Evolutionary conservation across 2,888 invertebrate species (phyloP), one percentile per base, ranked within the genome.

Genomic region (Nephrotoma flavescens): DNA sequence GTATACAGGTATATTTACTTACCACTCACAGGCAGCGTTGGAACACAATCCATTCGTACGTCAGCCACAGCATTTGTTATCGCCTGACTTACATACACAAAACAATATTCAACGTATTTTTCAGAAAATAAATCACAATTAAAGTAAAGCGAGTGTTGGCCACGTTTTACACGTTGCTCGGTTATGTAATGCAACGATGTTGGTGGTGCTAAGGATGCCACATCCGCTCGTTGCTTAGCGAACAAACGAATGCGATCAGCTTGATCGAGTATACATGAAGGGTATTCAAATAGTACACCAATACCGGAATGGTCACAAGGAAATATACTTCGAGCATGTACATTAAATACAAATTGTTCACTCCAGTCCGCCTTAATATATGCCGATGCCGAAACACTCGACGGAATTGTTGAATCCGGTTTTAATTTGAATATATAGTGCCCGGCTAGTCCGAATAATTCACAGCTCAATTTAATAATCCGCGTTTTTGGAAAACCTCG

Each of bases 31-130:
- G 96, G 96, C 88, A 96, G 92, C 0, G 97, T 97, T 0, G 97
- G 97, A 42, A 97, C 94, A 89, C 97, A 97, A 90, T 96, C 96
- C 93, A 95, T 95, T 88, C 96, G 92, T 12, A 97, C 96, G 90
- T 97, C 96, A 3, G 96, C 95, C 87, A 97, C 96, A 0, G 97
- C 97, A 0, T 96, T 96, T 0, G 95, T 96, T 88, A 96, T 95
- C 0, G 96, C 96, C 89, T 96, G 95, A 57, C 96, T 97, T 45
- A 97, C 96, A 91, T 97, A 97, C 87, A 96, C 95, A 92, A 97
- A 97, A 92, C 97, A 97, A 90, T 96, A 97, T 90, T 97, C 97
- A 42, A 96, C 95, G 90, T 94, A 97, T 86, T 95, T 93, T 91
- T 97, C 97, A 86, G 95, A 95, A 92, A 97, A 97, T 85, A 96